phyloP scores from a whole-genome alignment of 2,888 invertebrate genomes.

The Smittia aterrima region DNA sequence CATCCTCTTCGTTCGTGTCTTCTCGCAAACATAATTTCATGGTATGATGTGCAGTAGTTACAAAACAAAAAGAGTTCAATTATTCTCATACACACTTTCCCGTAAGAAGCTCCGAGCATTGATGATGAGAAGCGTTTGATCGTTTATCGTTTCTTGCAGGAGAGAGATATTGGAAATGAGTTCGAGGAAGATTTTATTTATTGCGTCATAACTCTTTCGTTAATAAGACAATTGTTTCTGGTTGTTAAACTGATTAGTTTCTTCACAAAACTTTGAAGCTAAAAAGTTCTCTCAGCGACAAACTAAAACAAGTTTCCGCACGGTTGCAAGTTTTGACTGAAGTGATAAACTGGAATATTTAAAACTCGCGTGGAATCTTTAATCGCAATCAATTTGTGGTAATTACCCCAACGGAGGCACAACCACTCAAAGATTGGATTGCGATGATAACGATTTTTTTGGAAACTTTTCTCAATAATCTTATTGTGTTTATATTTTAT shows the following conservation, averaged over 20 bases:
- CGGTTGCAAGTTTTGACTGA: slow-evolving; percentile 13
- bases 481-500: too few species aligned
- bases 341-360: slow-evolving; percentile 28
- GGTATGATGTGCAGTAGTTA: slow-evolving; percentile 29
- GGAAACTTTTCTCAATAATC: too few species aligned
- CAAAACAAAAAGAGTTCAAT: neutral
- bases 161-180: neutral
- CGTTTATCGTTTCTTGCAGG: too few species aligned
- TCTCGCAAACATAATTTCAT: slow-evolving; percentile 23
- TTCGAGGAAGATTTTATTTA: neutral
- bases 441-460: too few species aligned
- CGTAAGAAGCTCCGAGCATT: neutral
- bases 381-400: slow-evolving; percentile 38
- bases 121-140: neutral
- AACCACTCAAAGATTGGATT: neutral
- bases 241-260: too few species aligned
- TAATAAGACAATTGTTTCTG: neutral
- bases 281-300: too few species aligned
- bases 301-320: neutral
- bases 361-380: slow-evolving; percentile 25
- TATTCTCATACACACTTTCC: neutral
- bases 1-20: neutral
- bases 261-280: too few species aligned
- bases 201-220: neutral
- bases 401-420: slow-evolving; percentile 24